These are phyloP conservation scores for Trissonchulus latispiculum DNA, from an alignment of 2,888 invertebrate genomes.

Conservation along the genomic window DNA sequence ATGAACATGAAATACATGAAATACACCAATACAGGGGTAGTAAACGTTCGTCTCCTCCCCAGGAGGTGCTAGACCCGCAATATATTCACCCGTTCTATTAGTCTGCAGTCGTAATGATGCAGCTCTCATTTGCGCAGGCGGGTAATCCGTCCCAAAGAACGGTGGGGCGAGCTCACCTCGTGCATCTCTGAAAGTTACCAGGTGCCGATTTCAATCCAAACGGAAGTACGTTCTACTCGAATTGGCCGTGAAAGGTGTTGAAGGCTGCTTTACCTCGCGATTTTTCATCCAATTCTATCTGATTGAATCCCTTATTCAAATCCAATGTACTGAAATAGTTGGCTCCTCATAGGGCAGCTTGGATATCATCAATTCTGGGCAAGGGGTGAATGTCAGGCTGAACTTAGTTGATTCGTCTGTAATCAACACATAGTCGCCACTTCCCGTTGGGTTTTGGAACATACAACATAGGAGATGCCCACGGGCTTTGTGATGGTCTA, in stretches of 20 bases:
- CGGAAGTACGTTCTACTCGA: slow-evolving; percentile 22
- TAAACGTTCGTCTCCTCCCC: too few species aligned
- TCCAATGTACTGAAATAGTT: not conserved
- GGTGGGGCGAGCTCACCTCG: too few species aligned
- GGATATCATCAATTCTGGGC: not conserved
- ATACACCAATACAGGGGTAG: too few species aligned
- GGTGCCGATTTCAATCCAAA: slow-evolving; percentile 27
- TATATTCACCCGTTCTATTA: too few species aligned
- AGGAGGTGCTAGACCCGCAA: too few species aligned
- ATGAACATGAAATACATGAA: too few species aligned
- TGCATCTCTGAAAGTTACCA: slow-evolving; percentile 26
- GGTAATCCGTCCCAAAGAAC: too few species aligned
- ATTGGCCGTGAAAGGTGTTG: too few species aligned
- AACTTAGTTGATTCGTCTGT: not conserved
- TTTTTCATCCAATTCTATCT: not conserved
- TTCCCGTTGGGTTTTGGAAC: not conserved
- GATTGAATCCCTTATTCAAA: not conserved
- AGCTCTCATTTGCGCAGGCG: too few species aligned
- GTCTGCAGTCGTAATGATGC: too few species aligned
- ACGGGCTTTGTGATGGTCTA: not conserved
- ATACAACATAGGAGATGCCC: not conserved
- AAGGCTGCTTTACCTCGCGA: not conserved
- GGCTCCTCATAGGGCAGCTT: not conserved
- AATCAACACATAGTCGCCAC: not conserved
- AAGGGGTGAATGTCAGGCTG: not conserved